These are phyloP conservation scores for Brachypalpus laphriformis DNA, from an alignment of 2,888 invertebrate genomes.

Conservation along the genomic window DNA sequence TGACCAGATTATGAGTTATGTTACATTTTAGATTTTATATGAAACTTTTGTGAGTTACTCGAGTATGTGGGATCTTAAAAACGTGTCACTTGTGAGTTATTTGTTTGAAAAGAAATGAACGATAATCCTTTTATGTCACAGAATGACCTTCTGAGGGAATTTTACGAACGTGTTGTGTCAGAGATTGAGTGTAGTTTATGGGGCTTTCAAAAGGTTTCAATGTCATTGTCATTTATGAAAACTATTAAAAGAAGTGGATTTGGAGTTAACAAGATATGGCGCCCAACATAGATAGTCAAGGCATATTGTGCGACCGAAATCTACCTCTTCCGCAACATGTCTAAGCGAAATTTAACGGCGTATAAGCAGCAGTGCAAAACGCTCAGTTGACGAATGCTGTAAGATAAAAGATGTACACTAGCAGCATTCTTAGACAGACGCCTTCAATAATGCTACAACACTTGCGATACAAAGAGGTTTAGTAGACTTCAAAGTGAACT, in stretches of 20 bases:
- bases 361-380: too few species aligned
- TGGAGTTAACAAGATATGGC: neutral
- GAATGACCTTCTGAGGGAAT: conserved; percentile 6
- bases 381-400: too few species aligned
- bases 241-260: too few species aligned
- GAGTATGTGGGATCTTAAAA: neutral
- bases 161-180: conserved; percentile 24
- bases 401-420: too few species aligned
- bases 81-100: conserved; percentile 21
- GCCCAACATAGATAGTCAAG: too few species aligned
- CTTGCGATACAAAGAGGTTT: too few species aligned
- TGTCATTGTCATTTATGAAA: neutral
- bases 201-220: conserved; percentile 2
- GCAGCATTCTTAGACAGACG: too few species aligned
- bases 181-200: conserved; percentile 13
- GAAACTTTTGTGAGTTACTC: neutral
- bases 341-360: too few species aligned
- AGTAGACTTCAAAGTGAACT: too few species aligned
- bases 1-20: conserved; percentile 55
- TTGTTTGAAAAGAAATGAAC: conserved; percentile 29
- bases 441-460: too few species aligned
- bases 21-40: neutral
- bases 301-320: too few species aligned
- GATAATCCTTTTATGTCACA: conserved; percentile 14
- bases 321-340: too few species aligned